Conservation (phyloP, 64 coral and sea anemone genomes). For the Pocillopora verrucosa region DNA sequence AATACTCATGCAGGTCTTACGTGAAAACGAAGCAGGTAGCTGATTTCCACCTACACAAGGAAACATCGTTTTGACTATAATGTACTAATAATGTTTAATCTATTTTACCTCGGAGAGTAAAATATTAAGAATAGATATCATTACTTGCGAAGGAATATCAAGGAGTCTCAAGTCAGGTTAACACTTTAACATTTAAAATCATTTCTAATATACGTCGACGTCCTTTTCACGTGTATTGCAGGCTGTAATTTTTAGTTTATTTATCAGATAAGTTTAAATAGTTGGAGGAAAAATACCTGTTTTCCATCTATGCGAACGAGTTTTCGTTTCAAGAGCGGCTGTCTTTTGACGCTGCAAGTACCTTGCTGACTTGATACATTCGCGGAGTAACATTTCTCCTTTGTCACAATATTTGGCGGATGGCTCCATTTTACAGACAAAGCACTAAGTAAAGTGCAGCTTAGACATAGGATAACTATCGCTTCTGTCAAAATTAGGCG, state of each 20-base stretch:
- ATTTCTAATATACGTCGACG: too few relatives aligned
- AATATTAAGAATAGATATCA: too few relatives aligned
- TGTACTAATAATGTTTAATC: too few relatives aligned
- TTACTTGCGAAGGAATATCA: too few relatives aligned
- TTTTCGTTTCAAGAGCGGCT: not conserved
- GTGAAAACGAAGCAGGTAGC: too few relatives aligned
- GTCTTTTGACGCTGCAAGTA: not conserved
- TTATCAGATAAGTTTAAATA: not conserved
- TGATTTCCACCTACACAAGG: too few relatives aligned
- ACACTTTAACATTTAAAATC: too few relatives aligned
- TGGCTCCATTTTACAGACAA: not conserved
- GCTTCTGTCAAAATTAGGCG: not conserved
- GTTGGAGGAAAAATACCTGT: not conserved
- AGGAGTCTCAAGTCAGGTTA: too few relatives aligned
- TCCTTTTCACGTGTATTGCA: not conserved
- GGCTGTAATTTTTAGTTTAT: not conserved
- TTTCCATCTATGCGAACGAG: conserved; percentile 26
- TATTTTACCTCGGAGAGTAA: too few relatives aligned
- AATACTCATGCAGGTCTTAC: too few relatives aligned
- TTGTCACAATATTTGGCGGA: not conserved
- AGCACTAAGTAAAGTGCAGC: not conserved
- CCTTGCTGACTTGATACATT: not conserved
- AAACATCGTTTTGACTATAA: too few relatives aligned
- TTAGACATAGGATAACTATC: not conserved
- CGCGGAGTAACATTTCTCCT: not conserved